Percentiles rank a stretch among this genome's conserved stretches.
phyloP scores from a whole-genome alignment of 2,113 vertebrate genomes.

The Octodon degus region DNA sequence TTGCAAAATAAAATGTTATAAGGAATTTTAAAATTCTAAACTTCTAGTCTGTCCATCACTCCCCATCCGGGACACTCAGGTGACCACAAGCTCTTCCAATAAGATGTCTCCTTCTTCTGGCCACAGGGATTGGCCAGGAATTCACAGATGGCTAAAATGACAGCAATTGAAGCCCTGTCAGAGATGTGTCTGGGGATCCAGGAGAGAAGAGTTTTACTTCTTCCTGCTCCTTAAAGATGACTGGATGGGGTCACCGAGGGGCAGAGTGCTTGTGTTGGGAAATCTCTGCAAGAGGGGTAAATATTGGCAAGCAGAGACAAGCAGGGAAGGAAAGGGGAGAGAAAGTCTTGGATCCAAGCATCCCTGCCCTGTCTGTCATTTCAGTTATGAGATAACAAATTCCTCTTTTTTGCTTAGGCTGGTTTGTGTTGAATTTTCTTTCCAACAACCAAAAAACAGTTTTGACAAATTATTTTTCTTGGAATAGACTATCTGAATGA shows the following conservation, averaged over 20 bases:
- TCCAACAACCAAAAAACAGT: constrained; percentile 44
- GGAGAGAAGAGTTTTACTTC: background rate
- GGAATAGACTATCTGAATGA: constrained; percentile 53
- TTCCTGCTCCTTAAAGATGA: background rate
- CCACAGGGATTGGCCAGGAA: background rate
- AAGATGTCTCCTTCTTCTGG: background rate
- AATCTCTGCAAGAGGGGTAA: background rate
- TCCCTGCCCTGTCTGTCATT: constrained; percentile 56
- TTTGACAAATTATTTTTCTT: constrained; percentile 74
- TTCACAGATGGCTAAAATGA: background rate
- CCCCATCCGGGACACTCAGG: background rate
- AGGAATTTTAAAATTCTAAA: constrained; percentile 2
- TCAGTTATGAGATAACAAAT: constrained; percentile 63
- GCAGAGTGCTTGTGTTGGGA: background rate
- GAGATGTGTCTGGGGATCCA: background rate
- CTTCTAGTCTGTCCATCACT: background rate
- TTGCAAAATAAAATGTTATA: constrained; percentile 11
- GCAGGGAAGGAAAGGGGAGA: background rate
- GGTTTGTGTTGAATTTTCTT: constrained; percentile 70
- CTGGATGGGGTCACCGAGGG: background rate
- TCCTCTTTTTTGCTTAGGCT: constrained; percentile 68
- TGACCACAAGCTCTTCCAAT: background rate
- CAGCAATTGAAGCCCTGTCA: background rate
- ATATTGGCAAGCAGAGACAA: constrained; percentile 64
- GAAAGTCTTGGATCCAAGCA: constrained; percentile 33